phyloP scores from a whole-genome alignment of 2,888 invertebrate species.

The Himalopsyche anomala region DNA sequence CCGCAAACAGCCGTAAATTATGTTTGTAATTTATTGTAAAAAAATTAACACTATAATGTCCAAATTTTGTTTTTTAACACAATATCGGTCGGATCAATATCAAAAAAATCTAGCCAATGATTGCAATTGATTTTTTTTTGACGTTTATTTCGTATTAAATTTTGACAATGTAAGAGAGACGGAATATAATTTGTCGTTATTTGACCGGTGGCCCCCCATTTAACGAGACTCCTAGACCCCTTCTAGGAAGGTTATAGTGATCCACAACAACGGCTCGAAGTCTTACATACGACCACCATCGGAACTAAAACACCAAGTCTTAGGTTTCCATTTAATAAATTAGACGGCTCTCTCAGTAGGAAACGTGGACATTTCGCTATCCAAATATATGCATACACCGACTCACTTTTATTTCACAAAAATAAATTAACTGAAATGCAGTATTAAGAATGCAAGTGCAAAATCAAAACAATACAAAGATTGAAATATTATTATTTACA shows the following conservation, averaged over 20 bases:
- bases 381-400: conserved; percentile 14
- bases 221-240: conserved; percentile 67
- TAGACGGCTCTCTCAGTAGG: conserved; percentile 63
- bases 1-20: too few species aligned
- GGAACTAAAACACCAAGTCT: conserved; percentile 49
- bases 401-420: too few species aligned
- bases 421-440: too few species aligned
- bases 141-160: neutral
- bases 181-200: conserved; percentile 39
- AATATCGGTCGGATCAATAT: neutral
- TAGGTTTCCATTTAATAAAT: conserved; percentile 58
- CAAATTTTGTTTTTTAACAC: neutral
- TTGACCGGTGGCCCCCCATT: conserved; percentile 60
- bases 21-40: too few species aligned
- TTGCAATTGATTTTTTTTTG: too few species aligned
- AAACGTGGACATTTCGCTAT: conserved; percentile 44
- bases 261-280: conserved; percentile 84
- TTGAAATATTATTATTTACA: too few species aligned
- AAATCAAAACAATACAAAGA: too few species aligned
- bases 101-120: neutral
- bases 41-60: neutral
- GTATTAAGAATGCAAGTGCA: too few species aligned
- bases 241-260: conserved; percentile 69
- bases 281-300: conserved; percentile 68
- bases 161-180: conserved; percentile 55